These are phyloP conservation scores for Nesogale talazaci DNA, from an alignment of 2,113 vertebrate genomes.

Conservation along the genomic window DNA sequence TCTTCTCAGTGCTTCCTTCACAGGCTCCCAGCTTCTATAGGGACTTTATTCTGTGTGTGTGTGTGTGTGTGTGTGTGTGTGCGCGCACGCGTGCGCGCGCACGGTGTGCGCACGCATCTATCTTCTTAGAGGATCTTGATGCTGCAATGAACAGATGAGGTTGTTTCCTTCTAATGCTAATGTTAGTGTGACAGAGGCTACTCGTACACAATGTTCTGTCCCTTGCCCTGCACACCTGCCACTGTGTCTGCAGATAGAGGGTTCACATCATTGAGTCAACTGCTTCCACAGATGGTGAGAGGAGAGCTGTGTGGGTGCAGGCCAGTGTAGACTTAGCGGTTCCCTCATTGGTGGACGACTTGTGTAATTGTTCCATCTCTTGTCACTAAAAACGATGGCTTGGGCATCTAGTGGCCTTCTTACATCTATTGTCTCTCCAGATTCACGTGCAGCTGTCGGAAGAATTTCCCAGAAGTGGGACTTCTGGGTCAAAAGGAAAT, in stretches of 20 bases:
- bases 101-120: too few relatives aligned
- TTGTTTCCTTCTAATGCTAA: neutral
- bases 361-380: neutral
- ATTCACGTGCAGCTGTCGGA: neutral
- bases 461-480: constrained; percentile 34
- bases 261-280: neutral
- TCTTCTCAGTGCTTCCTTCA: neutral
- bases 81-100: too few relatives aligned
- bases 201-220: neutral
- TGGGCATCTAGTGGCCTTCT: neutral
- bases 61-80: neutral
- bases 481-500: constrained; percentile 48
- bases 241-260: neutral
- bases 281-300: neutral
- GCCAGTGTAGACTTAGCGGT: neutral
- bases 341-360: neutral
- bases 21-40: neutral
- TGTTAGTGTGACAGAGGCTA: neutral
- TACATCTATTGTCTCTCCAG: neutral
- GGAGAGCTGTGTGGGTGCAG: too few relatives aligned
- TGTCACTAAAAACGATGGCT: constrained; percentile 7
- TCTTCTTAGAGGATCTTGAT: neutral
- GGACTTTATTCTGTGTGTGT: too few relatives aligned
- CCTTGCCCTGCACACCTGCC: neutral
- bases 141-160: neutral